Evolutionary conservation across 1,140 invertebrate genomes (phyloP).

Genomic region (Physella acuta): DNA sequence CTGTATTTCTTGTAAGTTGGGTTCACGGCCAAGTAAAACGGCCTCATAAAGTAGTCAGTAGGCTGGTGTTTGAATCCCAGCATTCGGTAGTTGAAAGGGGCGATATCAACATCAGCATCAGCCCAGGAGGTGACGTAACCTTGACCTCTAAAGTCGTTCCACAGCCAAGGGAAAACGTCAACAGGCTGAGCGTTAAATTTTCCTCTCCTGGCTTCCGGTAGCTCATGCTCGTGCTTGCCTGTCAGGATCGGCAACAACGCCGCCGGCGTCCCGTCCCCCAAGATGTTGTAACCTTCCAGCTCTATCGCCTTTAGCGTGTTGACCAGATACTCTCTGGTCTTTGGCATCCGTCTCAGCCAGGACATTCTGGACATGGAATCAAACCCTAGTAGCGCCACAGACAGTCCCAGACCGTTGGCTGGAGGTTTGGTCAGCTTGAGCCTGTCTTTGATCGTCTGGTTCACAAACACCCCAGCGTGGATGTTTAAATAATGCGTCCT

Average conservation of each 20-base stretch:
- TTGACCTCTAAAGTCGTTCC: slow-evolving; percentile 56
- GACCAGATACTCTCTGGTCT: too few species aligned
- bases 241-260: slow-evolving; percentile 90
- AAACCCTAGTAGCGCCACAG: too few species aligned
- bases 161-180: slow-evolving; percentile 71
- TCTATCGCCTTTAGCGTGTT: too few species aligned
- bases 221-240: slow-evolving; percentile 75
- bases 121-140: slow-evolving; percentile 77
- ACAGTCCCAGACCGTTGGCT: too few species aligned
- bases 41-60: slow-evolving; percentile 86
- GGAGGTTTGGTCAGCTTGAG: too few species aligned
- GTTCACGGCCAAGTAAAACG: slow-evolving; percentile 72
- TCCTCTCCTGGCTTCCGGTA: slow-evolving; percentile 70
- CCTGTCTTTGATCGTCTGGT: too few species aligned
- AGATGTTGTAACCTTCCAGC: slow-evolving; percentile 89
- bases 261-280: slow-evolving; percentile 92
- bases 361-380: too few species aligned
- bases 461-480: too few species aligned
- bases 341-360: too few species aligned
- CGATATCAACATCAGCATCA: slow-evolving; percentile 74
- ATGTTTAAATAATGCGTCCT: too few species aligned
- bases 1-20: slow-evolving; percentile 63
- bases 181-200: slow-evolving; percentile 71
- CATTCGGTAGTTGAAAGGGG: slow-evolving; percentile 87
- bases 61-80: slow-evolving; percentile 82